phyloP scores from a whole-genome alignment of 1,140 invertebrate species.

The Melipona quadrifasciata region DNA sequence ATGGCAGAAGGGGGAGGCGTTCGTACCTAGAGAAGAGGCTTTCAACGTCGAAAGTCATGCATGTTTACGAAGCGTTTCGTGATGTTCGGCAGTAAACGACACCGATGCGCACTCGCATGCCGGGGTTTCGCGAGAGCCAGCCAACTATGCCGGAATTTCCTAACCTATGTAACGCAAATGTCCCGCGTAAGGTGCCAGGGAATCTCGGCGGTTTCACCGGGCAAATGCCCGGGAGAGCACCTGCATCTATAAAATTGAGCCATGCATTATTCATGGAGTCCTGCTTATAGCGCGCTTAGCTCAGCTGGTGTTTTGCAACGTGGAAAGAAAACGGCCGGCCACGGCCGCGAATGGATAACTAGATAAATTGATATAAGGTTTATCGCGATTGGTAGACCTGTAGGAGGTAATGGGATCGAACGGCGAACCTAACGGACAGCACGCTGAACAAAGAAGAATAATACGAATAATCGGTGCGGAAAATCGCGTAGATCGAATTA shows the following conservation, averaged over 20 bases:
- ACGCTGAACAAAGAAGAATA: neutral
- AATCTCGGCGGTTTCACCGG: constrained; percentile 62
- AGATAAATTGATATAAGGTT: constrained; percentile 51
- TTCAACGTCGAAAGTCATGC: neutral
- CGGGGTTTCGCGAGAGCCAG: constrained; percentile 22
- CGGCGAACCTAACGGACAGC: constrained; percentile 11
- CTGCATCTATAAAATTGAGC: constrained; percentile 68
- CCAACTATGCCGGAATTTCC: constrained; percentile 58
- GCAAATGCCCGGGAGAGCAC: constrained; percentile 59
- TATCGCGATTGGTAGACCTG: constrained; percentile 40
- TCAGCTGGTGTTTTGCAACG: constrained; percentile 62
- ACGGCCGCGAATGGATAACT: constrained; percentile 43
- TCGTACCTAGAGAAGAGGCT: neutral
- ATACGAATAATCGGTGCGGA: neutral
- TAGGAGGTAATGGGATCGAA: constrained; percentile 34
- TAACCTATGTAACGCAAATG: constrained; percentile 54
- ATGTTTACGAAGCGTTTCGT: neutral
- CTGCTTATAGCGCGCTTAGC: constrained; percentile 55
- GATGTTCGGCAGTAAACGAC: constrained; percentile 41
- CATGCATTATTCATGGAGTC: constrained; percentile 68
- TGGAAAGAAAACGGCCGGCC: constrained; percentile 41
- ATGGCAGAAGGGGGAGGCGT: neutral
- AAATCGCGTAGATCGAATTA: neutral
- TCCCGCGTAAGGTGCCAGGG: constrained; percentile 55
- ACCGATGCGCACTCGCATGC: constrained; percentile 35